Conservation (phyloP, 2,113 vertebrate species). For the Crotalus viridis region DNA sequence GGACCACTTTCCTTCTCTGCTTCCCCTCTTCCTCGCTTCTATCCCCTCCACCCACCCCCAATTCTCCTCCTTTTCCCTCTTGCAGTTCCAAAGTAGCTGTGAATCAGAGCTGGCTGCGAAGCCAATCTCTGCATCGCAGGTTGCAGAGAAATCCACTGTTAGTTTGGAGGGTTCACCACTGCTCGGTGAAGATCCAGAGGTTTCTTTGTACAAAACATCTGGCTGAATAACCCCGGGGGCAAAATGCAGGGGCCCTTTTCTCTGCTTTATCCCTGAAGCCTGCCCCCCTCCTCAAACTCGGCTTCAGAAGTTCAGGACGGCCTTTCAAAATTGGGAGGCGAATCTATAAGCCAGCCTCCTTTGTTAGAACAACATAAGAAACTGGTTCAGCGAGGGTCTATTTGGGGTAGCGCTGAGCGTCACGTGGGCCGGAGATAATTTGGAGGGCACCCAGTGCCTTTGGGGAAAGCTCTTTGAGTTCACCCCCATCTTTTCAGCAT, state of each 20-base stretch:
- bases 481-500: background rate
- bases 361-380: rapidly evolving
- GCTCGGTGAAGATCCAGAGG: background rate
- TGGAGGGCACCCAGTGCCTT: background rate
- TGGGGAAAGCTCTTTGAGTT: background rate
- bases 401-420: background rate
- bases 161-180: background rate
- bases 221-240: background rate
- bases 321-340: background rate
- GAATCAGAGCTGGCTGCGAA: background rate
- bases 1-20: background rate
- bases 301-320: background rate
- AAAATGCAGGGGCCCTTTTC: background rate
- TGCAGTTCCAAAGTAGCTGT: background rate
- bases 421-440: background rate
- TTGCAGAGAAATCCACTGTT: background rate
- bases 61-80: background rate
- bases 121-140: background rate
- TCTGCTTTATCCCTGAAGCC: background rate
- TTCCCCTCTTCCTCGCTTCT: background rate
- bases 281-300: background rate
- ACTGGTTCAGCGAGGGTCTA: background rate
- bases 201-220: background rate
- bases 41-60: slow-evolving; percentile 61
- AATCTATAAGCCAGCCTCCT: background rate